phyloP scores from a whole-genome alignment of 1,140 invertebrate genomes.

The Reticulitermes speratus region DNA sequence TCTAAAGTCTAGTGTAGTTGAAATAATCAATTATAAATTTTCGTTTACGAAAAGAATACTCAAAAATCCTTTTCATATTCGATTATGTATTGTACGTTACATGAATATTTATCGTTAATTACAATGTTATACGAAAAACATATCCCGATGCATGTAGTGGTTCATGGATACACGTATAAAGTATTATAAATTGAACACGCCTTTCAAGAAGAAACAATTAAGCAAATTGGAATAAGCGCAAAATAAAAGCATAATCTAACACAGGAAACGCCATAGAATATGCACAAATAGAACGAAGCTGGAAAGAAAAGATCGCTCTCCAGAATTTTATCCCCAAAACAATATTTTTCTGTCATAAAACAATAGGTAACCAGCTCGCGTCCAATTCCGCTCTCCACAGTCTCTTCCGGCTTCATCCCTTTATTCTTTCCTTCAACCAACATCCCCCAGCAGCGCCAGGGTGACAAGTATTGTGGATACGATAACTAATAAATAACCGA shows the following conservation, averaged over 20 bases:
- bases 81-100: too few species aligned
- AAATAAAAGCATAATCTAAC: not conserved
- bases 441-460: not conserved
- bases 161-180: not conserved
- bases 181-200: not conserved
- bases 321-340: not conserved
- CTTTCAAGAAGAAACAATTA: not conserved
- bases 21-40: too few species aligned
- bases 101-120: too few species aligned
- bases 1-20: too few species aligned
- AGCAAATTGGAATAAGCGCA: not conserved
- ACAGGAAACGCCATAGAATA: not conserved
- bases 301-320: not conserved
- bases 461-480: constrained; percentile 34
- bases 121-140: too few species aligned
- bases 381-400: not conserved
- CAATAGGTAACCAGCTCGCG: constrained; percentile 29
- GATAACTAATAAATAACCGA: constrained; percentile 35
- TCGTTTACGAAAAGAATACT: too few species aligned
- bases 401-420: constrained; percentile 4
- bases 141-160: too few species aligned
- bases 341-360: constrained; percentile 32
- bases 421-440: not conserved
- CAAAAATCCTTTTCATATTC: too few species aligned
- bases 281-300: not conserved